phyloP scores from a whole-genome alignment of 2,113 vertebrate genomes.

The Mola mola region DNA sequence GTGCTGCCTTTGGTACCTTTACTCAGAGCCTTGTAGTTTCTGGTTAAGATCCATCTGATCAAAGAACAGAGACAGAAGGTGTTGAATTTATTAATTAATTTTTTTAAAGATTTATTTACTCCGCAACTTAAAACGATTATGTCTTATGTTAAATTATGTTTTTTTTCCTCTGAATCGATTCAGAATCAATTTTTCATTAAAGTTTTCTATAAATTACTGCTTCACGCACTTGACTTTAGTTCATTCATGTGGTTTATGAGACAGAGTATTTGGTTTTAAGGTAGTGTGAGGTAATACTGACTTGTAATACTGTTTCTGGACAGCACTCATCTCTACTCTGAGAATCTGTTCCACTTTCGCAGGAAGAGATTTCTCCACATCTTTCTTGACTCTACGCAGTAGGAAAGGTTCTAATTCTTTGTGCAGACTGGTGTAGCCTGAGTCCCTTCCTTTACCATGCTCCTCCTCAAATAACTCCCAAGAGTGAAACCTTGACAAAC shows the following conservation, averaged over 20 bases:
- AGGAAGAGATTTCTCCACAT: constrained; percentile 97
- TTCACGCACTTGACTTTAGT: no score
- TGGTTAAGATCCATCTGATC: constrained; percentile 96
- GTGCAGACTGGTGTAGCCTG: constrained; percentile 96
- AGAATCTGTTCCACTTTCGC: constrained; percentile 99
- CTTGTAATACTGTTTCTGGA: constrained; percentile 99
- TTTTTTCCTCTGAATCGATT: no score
- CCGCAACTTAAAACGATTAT: no score
- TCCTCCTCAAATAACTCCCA: constrained; percentile 99
- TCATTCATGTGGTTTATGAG: no score
- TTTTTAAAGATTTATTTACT: no score
- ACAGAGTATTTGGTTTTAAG: no score
- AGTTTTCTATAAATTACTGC: no score
- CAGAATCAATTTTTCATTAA: no score
- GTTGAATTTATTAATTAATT: no score
- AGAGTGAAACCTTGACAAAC: constrained; percentile 88
- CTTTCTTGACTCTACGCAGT: constrained; percentile 96
- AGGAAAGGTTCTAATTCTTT: constrained; percentile 98
- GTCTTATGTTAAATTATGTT: no score
- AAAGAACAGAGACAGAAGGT: background rate
- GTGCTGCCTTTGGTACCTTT: constrained; percentile 99
- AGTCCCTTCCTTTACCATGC: constrained; percentile 96
- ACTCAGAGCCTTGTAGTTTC: constrained; percentile 98
- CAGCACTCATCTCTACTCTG: constrained; percentile 97
- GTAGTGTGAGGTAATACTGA: constrained; percentile 69